Evolutionary conservation across 2,888 invertebrate genomes (phyloP).

Genomic region (Euplagia quadripunctaria): DNA sequence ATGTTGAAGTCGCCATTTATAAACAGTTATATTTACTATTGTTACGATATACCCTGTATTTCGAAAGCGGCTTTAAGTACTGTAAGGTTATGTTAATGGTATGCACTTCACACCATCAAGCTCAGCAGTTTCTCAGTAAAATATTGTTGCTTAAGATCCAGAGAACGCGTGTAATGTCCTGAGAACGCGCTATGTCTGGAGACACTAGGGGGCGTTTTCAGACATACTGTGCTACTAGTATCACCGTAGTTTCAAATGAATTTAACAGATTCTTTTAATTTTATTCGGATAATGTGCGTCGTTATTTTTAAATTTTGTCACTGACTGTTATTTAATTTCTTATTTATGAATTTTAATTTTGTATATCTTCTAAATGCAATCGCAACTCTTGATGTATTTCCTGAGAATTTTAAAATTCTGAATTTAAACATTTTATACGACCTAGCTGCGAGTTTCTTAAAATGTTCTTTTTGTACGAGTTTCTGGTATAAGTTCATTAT

Average conservation of each 20-base stretch:
- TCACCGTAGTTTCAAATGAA: not conserved
- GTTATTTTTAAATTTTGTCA: not conserved
- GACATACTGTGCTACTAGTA: constrained; percentile 4
- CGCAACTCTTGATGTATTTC: too few species aligned
- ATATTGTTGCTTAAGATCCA: constrained; percentile 11
- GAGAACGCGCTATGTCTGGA: not conserved
- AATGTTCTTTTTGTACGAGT: too few species aligned
- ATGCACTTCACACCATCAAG: not conserved
- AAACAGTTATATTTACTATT: not conserved
- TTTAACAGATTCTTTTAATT: constrained; percentile 7
- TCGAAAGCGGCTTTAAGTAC: not conserved
- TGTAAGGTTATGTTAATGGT: not conserved
- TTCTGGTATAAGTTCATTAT: too few species aligned
- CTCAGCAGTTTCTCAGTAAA: not conserved
- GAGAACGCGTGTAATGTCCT: constrained; percentile 20
- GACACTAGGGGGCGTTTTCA: constrained; percentile 6
- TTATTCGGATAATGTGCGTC: not conserved
- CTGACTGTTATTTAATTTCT: not conserved
- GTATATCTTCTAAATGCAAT: too few species aligned
- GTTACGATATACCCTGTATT: not conserved
- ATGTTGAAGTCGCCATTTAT: not conserved
- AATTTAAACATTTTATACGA: too few species aligned
- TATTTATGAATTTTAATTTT: not conserved
- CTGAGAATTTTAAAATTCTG: too few species aligned
- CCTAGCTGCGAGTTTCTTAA: too few species aligned